Conservation (phyloP, 2,797 vertebrate genomes). For the Pseudomugil tenellus region DNA sequence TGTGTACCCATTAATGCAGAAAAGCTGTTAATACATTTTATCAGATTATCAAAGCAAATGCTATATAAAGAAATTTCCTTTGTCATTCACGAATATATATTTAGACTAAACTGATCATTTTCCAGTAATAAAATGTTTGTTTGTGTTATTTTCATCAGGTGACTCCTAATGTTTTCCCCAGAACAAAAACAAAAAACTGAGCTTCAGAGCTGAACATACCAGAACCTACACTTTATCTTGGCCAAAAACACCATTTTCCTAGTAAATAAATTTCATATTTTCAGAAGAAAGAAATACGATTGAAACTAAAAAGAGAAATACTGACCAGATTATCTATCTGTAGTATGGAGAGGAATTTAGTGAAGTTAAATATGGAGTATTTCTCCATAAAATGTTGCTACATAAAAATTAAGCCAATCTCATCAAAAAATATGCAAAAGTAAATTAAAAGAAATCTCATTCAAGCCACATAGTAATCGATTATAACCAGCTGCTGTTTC, state of each 20-base stretch:
- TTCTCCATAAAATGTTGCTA: background rate
- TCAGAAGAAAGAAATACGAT: background rate
- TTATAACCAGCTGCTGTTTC: background rate
- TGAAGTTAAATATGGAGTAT: background rate
- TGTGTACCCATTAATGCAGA: background rate
- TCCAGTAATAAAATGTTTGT: background rate
- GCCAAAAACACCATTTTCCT: background rate
- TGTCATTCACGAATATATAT: background rate
- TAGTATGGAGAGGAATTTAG: background rate
- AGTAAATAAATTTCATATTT: background rate
- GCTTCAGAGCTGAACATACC: background rate
- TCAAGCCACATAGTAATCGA: background rate
- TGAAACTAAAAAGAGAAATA: background rate
- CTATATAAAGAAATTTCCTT: background rate
- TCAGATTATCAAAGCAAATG: background rate
- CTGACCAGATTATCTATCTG: background rate
- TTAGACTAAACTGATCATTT: background rate
- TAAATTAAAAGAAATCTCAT: background rate
- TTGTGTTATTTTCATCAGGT: background rate
- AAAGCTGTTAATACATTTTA: background rate
- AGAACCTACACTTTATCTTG: background rate
- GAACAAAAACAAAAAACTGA: background rate
- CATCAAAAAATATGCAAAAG: background rate
- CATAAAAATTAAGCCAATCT: background rate
- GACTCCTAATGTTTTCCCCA: background rate